Conservation (phyloP, 2,113 vertebrate genomes). For the Mungos mungo region DNA sequence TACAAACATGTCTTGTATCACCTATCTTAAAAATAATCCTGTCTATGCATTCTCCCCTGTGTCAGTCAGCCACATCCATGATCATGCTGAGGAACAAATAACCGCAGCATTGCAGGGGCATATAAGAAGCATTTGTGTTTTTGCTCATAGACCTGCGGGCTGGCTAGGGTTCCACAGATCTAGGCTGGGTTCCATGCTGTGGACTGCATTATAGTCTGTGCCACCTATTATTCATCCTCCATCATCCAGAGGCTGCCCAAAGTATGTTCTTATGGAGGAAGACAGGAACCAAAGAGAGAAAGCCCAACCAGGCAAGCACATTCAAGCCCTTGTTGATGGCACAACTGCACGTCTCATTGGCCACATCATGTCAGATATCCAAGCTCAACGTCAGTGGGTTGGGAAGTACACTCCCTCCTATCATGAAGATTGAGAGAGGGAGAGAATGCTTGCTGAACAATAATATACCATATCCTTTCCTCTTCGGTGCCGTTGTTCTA, state of each 20-base stretch:
- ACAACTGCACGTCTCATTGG: background rate
- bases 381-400: background rate
- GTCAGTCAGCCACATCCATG: background rate
- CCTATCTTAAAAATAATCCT: background rate
- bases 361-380: background rate
- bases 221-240: background rate
- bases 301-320: background rate
- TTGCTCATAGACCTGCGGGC: background rate
- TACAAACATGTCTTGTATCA: conserved; percentile 35
- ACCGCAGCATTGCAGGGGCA: background rate
- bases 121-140: background rate
- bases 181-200: background rate
- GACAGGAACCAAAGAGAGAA: background rate
- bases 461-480: background rate
- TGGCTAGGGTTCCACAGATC: background rate
- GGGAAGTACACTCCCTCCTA: background rate
- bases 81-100: background rate
- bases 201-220: background rate
- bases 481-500: background rate
- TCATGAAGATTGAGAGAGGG: background rate
- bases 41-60: background rate
- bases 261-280: background rate
- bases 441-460: background rate
- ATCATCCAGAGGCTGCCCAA: background rate
- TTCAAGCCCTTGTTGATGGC: background rate